A percentile compares a stretch with the other conserved stretches of the same genome.
Evolutionary conservation across 2,888 invertebrate species (phyloP).

Genomic region (Electrophaes corylata): DNA sequence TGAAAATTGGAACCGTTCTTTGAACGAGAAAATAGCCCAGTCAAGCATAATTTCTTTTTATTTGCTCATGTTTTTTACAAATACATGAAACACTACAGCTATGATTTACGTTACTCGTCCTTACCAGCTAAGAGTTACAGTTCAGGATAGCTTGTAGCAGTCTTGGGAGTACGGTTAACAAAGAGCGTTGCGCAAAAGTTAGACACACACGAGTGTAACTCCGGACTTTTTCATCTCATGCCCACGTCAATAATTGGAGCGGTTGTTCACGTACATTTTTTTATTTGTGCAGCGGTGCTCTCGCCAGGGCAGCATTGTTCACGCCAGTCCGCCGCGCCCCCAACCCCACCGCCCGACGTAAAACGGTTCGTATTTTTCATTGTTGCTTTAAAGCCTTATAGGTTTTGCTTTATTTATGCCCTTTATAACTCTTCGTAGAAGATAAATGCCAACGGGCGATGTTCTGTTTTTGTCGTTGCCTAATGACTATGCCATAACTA

Average conservation of each 20-base stretch:
- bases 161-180: slow-evolving; percentile 33
- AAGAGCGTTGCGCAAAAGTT: slow-evolving; percentile 47
- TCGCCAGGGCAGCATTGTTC: slow-evolving; percentile 75
- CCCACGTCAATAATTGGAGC: slow-evolving; percentile 82
- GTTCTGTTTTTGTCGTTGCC: slow-evolving; percentile 70
- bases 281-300: slow-evolving; percentile 75
- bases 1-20: slow-evolving; percentile 12
- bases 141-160: slow-evolving; percentile 12
- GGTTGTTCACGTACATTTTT: slow-evolving; percentile 77
- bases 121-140: slow-evolving; percentile 13
- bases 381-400: slow-evolving; percentile 83
- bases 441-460: slow-evolving; percentile 72
- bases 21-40: slow-evolving; percentile 13
- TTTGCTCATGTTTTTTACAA: slow-evolving; percentile 16
- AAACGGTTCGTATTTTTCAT: slow-evolving; percentile 84
- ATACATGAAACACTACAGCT: slow-evolving; percentile 8
- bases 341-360: slow-evolving; percentile 63
- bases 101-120: not conserved
- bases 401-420: slow-evolving; percentile 82
- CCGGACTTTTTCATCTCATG: slow-evolving; percentile 65
- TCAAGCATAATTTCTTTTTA: slow-evolving; percentile 17
- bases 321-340: slow-evolving; percentile 56
- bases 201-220: slow-evolving; percentile 53
- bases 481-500: slow-evolving; percentile 56
- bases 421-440: slow-evolving; percentile 76